These are phyloP conservation scores for Latrodectus hesperus DNA, from an alignment of 2,888 invertebrate species.

Conservation along the genomic window DNA sequence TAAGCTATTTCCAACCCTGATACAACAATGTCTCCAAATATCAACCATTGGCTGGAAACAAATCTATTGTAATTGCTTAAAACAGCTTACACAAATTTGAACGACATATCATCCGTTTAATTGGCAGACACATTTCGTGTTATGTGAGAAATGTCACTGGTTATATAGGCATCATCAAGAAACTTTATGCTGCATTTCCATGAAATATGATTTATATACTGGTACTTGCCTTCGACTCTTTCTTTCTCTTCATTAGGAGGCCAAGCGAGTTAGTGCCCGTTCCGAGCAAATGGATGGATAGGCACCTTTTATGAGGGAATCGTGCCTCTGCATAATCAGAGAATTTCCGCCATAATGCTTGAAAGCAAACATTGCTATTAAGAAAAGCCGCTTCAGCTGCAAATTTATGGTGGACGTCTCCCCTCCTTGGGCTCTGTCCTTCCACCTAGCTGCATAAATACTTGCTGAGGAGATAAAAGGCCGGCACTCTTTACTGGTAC, in stretches of 20 bases:
- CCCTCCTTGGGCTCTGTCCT: not conserved
- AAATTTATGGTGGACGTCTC: slow-evolving; percentile 26
- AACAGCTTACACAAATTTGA: no score
- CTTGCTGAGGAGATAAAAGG: slow-evolving; percentile 19
- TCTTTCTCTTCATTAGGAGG: slow-evolving; percentile 10
- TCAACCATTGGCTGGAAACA: no score
- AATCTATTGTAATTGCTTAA: no score
- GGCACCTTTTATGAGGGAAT: slow-evolving; percentile 35
- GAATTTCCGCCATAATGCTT: not conserved
- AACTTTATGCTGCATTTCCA: no score
- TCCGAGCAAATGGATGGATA: slow-evolving; percentile 15
- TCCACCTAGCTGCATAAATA: not conserved
- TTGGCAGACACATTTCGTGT: no score
- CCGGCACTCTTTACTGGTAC: not conserved
- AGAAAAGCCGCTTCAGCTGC: slow-evolving; percentile 24
- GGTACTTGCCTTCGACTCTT: not conserved
- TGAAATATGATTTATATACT: not conserved
- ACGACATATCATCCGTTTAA: no score
- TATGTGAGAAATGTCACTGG: no score
- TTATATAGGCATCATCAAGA: no score
- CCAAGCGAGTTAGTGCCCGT: not conserved
- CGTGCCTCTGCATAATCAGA: slow-evolving; percentile 48
- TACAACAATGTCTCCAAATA: no score
- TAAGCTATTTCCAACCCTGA: no score
- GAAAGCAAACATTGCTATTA: slow-evolving; percentile 42